Conservation (phyloP, 2,888 invertebrate genomes). For the Mallateleia sp. region DNA sequence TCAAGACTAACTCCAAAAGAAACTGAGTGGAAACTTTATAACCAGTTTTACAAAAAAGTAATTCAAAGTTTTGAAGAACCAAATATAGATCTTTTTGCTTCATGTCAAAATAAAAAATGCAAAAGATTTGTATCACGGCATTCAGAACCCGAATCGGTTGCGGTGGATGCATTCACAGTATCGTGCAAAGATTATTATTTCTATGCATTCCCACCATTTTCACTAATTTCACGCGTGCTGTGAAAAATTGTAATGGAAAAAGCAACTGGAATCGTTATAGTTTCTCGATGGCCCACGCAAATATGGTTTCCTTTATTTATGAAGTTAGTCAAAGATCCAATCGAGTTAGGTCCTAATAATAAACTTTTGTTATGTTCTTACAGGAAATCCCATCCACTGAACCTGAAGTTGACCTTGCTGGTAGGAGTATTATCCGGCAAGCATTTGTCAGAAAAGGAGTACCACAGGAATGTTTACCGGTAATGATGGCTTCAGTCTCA, state of each 20-base stretch:
- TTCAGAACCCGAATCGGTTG: background rate
- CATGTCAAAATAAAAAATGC: background rate
- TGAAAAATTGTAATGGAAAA: background rate
- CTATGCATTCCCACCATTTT: background rate
- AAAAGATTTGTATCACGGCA: background rate
- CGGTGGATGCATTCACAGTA: background rate
- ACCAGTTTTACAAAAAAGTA: background rate
- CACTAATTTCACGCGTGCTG: background rate
- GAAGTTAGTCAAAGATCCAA: no score
- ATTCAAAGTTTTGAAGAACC: background rate
- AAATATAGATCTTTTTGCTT: background rate
- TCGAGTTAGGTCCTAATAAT: conserved; percentile 63
- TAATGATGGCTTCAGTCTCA: background rate
- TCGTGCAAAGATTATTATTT: background rate
- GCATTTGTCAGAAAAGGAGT: conserved; percentile 69
- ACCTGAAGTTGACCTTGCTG: conserved; percentile 57
- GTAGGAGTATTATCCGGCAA: conserved; percentile 80
- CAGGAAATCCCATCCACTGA: conserved; percentile 81
- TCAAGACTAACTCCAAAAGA: background rate
- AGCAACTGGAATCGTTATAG: conserved; percentile 81
- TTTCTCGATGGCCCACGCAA: conserved; percentile 83
- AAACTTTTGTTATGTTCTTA: conserved; percentile 26
- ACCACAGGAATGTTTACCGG: conserved; percentile 39
- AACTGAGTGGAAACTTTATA: background rate
- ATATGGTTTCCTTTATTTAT: conserved; percentile 83